phyloP scores from a whole-genome alignment of 1,140 invertebrate species.

The Sitobion miscanthi region DNA sequence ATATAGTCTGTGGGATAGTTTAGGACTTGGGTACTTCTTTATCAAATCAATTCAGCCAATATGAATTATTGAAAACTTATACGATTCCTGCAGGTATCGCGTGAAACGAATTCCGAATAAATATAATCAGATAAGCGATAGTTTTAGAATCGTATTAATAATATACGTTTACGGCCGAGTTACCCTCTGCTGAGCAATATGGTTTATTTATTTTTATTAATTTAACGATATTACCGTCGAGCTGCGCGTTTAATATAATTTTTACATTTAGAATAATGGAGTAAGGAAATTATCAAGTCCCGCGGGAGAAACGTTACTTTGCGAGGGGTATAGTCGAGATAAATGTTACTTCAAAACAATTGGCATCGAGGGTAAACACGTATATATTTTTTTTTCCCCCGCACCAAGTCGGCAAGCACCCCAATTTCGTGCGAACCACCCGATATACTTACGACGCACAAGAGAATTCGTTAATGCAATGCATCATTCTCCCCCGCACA shows the following conservation, averaged over 20 bases:
- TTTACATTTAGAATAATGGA: constrained; percentile 43
- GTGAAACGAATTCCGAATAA: background rate
- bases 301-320: background rate
- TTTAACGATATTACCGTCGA: background rate
- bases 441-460: constrained; percentile 30
- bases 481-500: constrained; percentile 10
- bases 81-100: background rate
- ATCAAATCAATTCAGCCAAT: background rate
- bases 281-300: constrained; percentile 36
- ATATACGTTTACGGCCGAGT: background rate
- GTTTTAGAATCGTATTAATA: background rate
- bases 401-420: background rate
- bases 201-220: constrained; percentile 16
- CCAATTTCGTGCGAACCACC: background rate
- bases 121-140: background rate
- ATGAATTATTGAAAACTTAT: background rate
- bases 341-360: constrained; percentile 23
- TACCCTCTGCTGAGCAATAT: background rate
- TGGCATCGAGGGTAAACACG: constrained; percentile 28
- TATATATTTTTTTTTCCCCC: background rate
- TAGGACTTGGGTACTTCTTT: background rate
- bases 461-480: constrained; percentile 41
- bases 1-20: background rate
- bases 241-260: constrained; percentile 23
- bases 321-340: background rate